Base-by-base conservation (phyloP, 2,797 vertebrate genomes). In the Urosaurus nigricauda region DNA sequence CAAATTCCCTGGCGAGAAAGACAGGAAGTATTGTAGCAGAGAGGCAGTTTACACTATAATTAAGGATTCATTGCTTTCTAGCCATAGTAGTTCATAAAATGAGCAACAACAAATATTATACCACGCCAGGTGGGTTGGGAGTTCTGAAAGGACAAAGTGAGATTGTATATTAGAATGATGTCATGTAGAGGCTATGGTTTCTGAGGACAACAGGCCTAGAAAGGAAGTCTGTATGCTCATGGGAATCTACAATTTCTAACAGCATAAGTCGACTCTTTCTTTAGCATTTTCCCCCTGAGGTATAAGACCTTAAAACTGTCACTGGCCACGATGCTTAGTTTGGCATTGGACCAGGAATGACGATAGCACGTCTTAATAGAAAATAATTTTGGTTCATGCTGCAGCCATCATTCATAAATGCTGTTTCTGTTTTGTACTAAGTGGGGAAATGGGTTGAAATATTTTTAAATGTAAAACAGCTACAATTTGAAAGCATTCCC, bases 271-370 rank as follows among this genome's bases (percentile, higher is more conserved):
- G 60, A 1, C 1, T 5, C 0, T 47, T 83, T 79, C 73, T 75
- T 63, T 51, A 74, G 53, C 56, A 75, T 17, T 11, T 51, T 2
- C 40, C 9, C 19, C 21, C 51, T 4, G 47, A 87, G 73, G 65
- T 0, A 16, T 24, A 37, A 53, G 37, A 2, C 78, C 80, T 68
- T 26, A 12, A 85, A 83, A 21, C 17, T 70, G 89, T 47, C 89
- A 3, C 90, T 47, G 88, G n/a, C 83, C 88, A 79, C 16, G 17
- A 0, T 21, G 83, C 81, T 91, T 85, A 0, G 65, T 79, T 83
- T 92, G 89, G 91, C 90, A 5, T n/a, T 35, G 63, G 26, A 78
- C 86, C 91, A 85, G 40, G 60, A 90, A 73, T 80, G 90, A 88
- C 40, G 40, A 83, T 19, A 90, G 80, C 2, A 0, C 8, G 80